Base-by-base conservation (phyloP, 2,797 vertebrate genomes). In the Helicolenus hilgendorfi region DNA sequence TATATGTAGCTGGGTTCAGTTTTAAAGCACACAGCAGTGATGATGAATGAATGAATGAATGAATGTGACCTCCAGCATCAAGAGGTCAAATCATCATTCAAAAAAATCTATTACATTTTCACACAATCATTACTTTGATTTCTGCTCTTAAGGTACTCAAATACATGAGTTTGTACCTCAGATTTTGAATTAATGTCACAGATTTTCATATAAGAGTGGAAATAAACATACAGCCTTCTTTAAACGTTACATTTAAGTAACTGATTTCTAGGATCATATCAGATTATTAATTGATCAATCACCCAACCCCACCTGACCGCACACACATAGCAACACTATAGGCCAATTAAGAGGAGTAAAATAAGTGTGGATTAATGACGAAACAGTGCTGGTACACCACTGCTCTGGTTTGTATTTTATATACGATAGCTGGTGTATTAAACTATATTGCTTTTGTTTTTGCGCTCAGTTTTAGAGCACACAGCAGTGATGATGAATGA, bases 311-410 rank as follows among this genome's bases (percentile, higher is more conserved):
- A 41, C 38, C 38, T 41, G 38, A 15, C 38, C 38, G 5, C 38
- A 41, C 38, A 75, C 22, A 53, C 6, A 22, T 4, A 65, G 7
- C 45, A 20, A 33, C 29, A 1, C 5, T 18, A 8, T 11, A 24
- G 3, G 8, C 9, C 22, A 53, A 27, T 45, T 29, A 5, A 76
- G 64, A 41, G 38, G 38, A 41, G 38, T 41, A 41, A 41, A 62
- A 29, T 80, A 78, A 63, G 7, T 84, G 73, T 20, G 1, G n/a
- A 77, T 41, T 41, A 1, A 11, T 29, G 10, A 11, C 6, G 36
- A 27, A 78, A 96, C 98, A 55, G 24, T 15, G 22, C 58, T 79
- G 81, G 15, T 71, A 11, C 71, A 58, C 7, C 9, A 22, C 31
- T 10, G 41, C 18, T 60, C 41, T 64, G 72, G 31, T 68, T 68